phyloP scores from a whole-genome alignment of 2,113 vertebrate genomes.

The Apistogramma diplotaenia region DNA sequence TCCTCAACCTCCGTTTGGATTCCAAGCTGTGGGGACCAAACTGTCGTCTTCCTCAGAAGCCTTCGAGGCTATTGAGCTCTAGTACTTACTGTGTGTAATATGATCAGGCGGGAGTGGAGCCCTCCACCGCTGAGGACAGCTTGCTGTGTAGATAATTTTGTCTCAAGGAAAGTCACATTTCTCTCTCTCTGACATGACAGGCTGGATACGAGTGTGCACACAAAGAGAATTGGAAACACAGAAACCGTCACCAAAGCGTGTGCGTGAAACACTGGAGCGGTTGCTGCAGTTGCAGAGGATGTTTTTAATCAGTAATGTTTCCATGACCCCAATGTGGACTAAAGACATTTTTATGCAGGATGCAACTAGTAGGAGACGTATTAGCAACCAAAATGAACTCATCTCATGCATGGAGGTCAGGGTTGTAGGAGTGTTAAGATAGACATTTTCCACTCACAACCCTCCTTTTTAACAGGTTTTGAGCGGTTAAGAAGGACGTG shows the following conservation, averaged over 20 bases:
- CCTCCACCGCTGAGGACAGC: conserved; percentile 25
- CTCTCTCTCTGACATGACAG: background rate
- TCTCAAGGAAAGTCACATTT: conserved; percentile 31
- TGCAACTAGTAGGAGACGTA: background rate
- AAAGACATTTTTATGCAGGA: background rate
- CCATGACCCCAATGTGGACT: background rate
- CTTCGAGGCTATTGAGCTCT: conserved; percentile 36
- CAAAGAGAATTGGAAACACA: background rate
- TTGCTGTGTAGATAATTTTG: conserved; percentile 47
- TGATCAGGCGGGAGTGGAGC: conserved; percentile 59
- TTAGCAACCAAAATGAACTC: background rate
- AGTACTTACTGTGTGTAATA: conserved; percentile 55
- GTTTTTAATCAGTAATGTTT: background rate
- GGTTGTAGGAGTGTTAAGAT: background rate
- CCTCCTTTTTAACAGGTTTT: too few relatives aligned
- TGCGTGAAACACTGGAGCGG: background rate
- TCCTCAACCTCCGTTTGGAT: conserved; percentile 45
- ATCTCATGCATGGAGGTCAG: background rate
- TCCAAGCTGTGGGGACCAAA: conserved; percentile 34
- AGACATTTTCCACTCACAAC: too few relatives aligned
- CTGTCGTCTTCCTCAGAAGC: conserved; percentile 29
- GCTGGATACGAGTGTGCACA: background rate
- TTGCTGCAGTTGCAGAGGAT: background rate
- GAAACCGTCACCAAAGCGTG: background rate
- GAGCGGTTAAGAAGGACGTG: too few relatives aligned